phyloP scores from a whole-genome alignment of 2,888 invertebrate genomes.

The Caenorhabditis sinica region DNA sequence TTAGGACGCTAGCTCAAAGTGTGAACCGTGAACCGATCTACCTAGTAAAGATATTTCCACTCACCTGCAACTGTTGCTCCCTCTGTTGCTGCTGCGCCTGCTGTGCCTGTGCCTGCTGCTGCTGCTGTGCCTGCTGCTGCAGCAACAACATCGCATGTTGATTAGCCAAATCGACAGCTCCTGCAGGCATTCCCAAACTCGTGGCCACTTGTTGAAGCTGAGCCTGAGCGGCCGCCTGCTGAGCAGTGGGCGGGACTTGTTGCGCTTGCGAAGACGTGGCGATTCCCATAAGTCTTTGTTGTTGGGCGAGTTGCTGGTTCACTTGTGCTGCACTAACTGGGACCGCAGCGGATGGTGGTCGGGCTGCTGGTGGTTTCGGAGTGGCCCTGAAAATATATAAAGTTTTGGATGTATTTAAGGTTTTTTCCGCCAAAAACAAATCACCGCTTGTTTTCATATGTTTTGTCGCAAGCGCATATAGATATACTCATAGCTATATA shows the following conservation, averaged over 20 bases:
- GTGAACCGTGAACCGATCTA: no score
- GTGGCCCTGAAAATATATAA: slow-evolving; percentile 47
- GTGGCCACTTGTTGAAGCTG: slow-evolving; percentile 23
- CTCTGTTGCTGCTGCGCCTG: slow-evolving; percentile 10
- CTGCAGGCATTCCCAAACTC: slow-evolving; percentile 11
- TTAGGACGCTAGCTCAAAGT: neutral
- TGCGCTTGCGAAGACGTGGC: slow-evolving; percentile 4
- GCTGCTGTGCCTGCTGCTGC: no score
- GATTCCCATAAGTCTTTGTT: neutral
- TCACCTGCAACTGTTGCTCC: neutral
- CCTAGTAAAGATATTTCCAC: no score
- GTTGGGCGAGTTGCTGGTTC: neutral
- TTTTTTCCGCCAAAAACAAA: neutral
- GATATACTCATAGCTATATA: no score
- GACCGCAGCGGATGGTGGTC: slow-evolving; percentile 45
- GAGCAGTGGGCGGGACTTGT: neutral
- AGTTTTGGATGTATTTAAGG: neutral
- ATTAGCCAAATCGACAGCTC: neutral
- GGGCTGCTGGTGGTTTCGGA: slow-evolving; percentile 47
- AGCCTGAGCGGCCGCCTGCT: neutral
- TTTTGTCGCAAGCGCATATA: no score
- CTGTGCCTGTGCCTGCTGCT: slow-evolving; percentile 43
- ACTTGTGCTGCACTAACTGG: slow-evolving; percentile 20
- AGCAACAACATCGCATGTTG: slow-evolving; percentile 35
- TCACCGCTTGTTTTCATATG: neutral